Conservation (phyloP, 2,888 invertebrate genomes). For the Melangyna quadrimaculata region DNA sequence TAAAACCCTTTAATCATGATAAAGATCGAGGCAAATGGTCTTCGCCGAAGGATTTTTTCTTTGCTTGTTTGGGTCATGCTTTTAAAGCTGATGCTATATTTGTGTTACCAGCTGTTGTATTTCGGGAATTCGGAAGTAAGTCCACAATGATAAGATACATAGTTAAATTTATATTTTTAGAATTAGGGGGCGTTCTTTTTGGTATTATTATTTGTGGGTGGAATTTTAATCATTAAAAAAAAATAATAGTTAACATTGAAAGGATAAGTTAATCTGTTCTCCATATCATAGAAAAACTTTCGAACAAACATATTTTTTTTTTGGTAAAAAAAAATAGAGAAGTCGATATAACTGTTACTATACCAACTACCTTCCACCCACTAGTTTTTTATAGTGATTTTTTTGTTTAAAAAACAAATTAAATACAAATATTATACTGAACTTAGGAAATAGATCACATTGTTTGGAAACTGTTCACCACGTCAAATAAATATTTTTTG, state of each 20-base stretch:
- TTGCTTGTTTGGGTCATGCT: constrained; percentile 90
- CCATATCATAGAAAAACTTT: no score
- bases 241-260: no score
- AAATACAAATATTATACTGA: no score
- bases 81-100: constrained; percentile 91
- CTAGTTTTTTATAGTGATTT: no score
- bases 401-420: no score
- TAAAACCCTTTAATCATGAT: constrained; percentile 77
- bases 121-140: constrained; percentile 76
- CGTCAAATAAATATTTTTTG: not conserved
- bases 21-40: constrained; percentile 86
- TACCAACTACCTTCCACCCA: no score
- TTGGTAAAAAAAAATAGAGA: no score
- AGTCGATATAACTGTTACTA: no score
- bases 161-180: not conserved
- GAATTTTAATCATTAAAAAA: not conserved
- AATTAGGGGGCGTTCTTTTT: not conserved
- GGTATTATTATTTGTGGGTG: not conserved
- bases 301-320: no score
- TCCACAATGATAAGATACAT: constrained; percentile 13
- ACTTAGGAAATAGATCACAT: no score
- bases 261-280: no score
- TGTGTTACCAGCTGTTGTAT: constrained; percentile 83
- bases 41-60: constrained; percentile 87
- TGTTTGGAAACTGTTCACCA: not conserved